These are phyloP conservation scores for Cladopsammia gracilis DNA, from an alignment of 64 coral and sea anemone species.

Conservation along the genomic window DNA sequence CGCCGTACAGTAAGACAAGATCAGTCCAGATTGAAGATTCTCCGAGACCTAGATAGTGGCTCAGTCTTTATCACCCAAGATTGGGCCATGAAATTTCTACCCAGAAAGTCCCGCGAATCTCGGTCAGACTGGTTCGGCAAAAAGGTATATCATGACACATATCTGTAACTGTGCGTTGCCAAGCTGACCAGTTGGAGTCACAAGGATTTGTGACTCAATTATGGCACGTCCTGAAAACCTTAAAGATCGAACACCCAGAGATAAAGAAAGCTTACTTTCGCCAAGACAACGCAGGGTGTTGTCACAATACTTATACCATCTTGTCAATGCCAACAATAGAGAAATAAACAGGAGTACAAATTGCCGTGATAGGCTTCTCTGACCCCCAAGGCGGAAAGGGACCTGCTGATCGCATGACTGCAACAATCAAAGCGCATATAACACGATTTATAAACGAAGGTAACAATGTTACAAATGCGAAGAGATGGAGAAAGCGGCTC, in stretches of 20 bases:
- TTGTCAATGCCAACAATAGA: slow-evolving; percentile 36
- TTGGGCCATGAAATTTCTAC: too few species aligned
- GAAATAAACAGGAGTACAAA: slow-evolving; percentile 18
- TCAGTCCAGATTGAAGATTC: slow-evolving; percentile 4
- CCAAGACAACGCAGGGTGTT: slow-evolving; percentile 73
- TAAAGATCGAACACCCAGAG: slow-evolving; percentile 40
- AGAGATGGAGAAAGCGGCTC: slow-evolving; percentile 50
- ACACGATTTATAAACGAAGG: slow-evolving; percentile 59
- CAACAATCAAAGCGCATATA: slow-evolving; percentile 60
- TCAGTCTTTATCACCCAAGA: slow-evolving; percentile 5
- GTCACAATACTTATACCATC: slow-evolving; percentile 15
- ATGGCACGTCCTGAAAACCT: slow-evolving; percentile 28
- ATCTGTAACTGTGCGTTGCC: slow-evolving; percentile 8
- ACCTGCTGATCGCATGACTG: slow-evolving; percentile 34
- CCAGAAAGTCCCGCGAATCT: too few species aligned
- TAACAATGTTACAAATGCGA: slow-evolving; percentile 50
- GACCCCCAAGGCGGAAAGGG: too few species aligned
- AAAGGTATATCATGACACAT: slow-evolving; percentile 30
- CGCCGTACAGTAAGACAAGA: slow-evolving; percentile 2
- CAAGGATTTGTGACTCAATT: slow-evolving; percentile 27
- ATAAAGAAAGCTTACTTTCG: slow-evolving; percentile 22
- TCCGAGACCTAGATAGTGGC: neutral
- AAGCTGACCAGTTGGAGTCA: neutral
- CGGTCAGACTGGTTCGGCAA: neutral
- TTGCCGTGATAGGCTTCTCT: slow-evolving; percentile 18